Conservation (phyloP, 2,113 vertebrate species). For the Ariopsis seemanni region DNA sequence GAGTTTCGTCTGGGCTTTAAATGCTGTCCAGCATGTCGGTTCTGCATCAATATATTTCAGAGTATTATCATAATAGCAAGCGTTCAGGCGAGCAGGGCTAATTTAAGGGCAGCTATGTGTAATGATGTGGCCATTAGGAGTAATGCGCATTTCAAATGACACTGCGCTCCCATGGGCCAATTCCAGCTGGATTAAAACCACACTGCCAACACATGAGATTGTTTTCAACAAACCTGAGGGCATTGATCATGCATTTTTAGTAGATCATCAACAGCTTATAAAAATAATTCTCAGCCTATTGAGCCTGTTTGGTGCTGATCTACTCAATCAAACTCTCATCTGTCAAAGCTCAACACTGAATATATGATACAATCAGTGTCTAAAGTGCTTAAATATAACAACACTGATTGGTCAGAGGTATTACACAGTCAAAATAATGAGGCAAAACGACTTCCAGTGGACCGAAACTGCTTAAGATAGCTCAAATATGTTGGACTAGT, state of each 20-base stretch:
- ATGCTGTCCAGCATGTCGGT: conserved; percentile 9
- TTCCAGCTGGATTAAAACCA: conserved; percentile 39
- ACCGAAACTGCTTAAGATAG: not conserved
- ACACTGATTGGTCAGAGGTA: not conserved
- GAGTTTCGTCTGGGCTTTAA: conserved; percentile 6
- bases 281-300: not conserved
- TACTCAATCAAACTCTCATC: not conserved
- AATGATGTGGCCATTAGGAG: conserved; percentile 48
- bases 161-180: conserved; percentile 42
- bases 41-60: conserved; percentile 18
- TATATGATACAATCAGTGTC: not conserved
- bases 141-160: conserved; percentile 48
- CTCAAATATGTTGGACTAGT: not conserved
- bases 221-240: conserved; percentile 11
- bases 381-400: not conserved
- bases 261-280: not conserved
- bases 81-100: conserved; percentile 32
- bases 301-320: not conserved
- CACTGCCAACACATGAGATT: not conserved
- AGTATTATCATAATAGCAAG: conserved; percentile 42
- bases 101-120: conserved; percentile 52
- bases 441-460: not conserved
- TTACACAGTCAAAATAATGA: not conserved
- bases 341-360: not conserved
- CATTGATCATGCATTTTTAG: not conserved